Conservation (phyloP, 2,888 invertebrate genomes). For the Phyllotreta cruciferae region DNA sequence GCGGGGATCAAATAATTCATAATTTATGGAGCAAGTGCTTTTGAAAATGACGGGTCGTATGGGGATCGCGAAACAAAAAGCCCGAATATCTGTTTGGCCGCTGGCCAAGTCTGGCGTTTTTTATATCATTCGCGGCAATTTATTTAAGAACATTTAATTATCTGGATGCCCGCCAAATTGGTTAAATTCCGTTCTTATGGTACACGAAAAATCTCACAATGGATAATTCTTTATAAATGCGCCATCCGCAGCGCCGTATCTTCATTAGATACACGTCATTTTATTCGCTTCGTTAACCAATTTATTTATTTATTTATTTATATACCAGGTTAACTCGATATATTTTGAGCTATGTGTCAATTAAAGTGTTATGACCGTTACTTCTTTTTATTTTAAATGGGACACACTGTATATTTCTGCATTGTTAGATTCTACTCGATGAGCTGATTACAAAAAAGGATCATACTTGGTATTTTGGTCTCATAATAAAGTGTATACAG, state of each 20-base stretch:
- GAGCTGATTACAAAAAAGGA: too few species aligned
- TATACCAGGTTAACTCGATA: too few species aligned
- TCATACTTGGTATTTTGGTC: too few species aligned
- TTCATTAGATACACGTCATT: slow-evolving; percentile 29
- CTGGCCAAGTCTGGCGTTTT: slow-evolving; percentile 44
- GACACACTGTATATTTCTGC: too few species aligned
- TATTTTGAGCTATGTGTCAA: too few species aligned
- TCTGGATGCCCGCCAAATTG: slow-evolving; percentile 53
- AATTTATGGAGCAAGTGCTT: slow-evolving; percentile 35
- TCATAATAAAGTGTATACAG: too few species aligned
- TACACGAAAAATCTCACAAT: slow-evolving; percentile 37
- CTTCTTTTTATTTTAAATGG: too few species aligned
- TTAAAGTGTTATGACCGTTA: too few species aligned
- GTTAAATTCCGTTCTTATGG: slow-evolving; percentile 48
- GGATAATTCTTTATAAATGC: slow-evolving; percentile 35
- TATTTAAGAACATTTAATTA: slow-evolving; percentile 56
- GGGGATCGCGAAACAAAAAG: slow-evolving; percentile 36
- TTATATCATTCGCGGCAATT: slow-evolving; percentile 54
- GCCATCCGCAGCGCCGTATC: slow-evolving; percentile 25
- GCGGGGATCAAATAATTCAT: slow-evolving; percentile 34
- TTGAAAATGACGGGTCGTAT: slow-evolving; percentile 23
- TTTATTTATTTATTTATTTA: too few species aligned
- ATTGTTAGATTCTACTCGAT: too few species aligned
- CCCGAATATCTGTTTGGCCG: slow-evolving; percentile 42
- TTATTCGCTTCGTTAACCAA: not conserved